phyloP scores from a whole-genome alignment of 2,113 vertebrate genomes.

The Ptyas mucosa region DNA sequence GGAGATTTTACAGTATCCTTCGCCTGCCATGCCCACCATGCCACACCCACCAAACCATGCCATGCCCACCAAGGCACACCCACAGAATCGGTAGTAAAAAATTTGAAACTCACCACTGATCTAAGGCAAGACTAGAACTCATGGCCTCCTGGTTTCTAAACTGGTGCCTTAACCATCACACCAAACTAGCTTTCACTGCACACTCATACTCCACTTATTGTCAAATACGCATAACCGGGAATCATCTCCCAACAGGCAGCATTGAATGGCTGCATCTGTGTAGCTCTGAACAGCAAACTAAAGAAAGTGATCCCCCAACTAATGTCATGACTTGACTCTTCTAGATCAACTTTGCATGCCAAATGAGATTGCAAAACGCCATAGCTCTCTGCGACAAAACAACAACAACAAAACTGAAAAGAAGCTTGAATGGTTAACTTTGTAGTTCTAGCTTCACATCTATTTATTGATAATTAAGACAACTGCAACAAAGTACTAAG shows the following conservation, averaged over 20 bases:
- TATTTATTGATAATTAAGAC: conserved; percentile 57
- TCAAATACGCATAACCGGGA: background rate
- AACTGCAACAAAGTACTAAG: conserved; percentile 43
- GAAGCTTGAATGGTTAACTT: background rate
- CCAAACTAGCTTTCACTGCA: background rate
- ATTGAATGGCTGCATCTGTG: background rate
- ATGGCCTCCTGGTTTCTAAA: background rate
- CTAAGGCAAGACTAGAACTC: background rate
- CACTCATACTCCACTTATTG: background rate
- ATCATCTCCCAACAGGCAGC: accelerated
- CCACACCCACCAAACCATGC: too few species aligned
- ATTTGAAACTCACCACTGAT: too few species aligned
- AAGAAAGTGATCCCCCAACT: background rate
- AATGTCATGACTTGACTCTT: background rate
- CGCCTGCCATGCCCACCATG: too few species aligned
- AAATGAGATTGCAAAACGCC: background rate
- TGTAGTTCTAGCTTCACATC: conserved; percentile 27
- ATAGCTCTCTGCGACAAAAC: background rate
- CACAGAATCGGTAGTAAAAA: too few species aligned
- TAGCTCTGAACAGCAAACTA: background rate
- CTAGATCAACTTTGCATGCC: background rate
- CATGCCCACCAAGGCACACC: too few species aligned
- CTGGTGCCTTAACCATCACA: background rate
- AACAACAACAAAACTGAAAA: background rate
- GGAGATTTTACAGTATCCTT: too few species aligned